Base-by-base conservation (phyloP, 2,113 vertebrate genomes). In the Mohoua ochrocephala region DNA sequence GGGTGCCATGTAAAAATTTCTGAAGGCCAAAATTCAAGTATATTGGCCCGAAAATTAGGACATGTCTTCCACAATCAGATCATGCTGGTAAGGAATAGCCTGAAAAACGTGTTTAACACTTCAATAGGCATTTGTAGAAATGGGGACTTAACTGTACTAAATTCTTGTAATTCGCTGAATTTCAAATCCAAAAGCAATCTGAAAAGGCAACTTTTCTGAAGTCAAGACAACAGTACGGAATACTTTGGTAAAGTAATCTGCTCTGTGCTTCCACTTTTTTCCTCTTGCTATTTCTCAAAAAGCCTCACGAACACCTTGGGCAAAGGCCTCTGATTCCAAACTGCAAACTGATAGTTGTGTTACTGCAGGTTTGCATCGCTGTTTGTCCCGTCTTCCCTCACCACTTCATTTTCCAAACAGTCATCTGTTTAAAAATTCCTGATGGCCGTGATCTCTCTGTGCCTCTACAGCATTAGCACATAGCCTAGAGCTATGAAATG, bases 381-480 rank as follows among this genome's bases (percentile, higher is more conserved):
- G 33, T 52, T 71, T 53, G 70, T 61, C 59, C 50, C 71, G 61
- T 69, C 88, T 80, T 79, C 82, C 37, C 24, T 82, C 49, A 53
- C 28, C 15, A 47, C 65, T 87, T 87, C 22, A 49, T 53, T 74
- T 89, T 90, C 82, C 21, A 59, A 94, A 75, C 61, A 83, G 79
- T 92, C 80, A 87, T 95, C 76, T 84, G 47, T 77, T 89, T 59
- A 80, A 77, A 91, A 74, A 86, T 78, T 89, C 76, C 80, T 91
- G 91, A 91, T 84, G 68, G 64, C 73, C 77, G 70, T 33, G 67
- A 86, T 93, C 59, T 52, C 80, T 69, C 76, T 74, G 37, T 37
- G 59, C 44, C 52, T 87, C 39, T 67, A 59, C 64, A 91, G 50
- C 59, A 90, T 47, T 26, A 94, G 33, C 64, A 84, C 56, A 70